Conservation (phyloP, 1,140 invertebrate genomes). For the Ceratina japonica region DNA sequence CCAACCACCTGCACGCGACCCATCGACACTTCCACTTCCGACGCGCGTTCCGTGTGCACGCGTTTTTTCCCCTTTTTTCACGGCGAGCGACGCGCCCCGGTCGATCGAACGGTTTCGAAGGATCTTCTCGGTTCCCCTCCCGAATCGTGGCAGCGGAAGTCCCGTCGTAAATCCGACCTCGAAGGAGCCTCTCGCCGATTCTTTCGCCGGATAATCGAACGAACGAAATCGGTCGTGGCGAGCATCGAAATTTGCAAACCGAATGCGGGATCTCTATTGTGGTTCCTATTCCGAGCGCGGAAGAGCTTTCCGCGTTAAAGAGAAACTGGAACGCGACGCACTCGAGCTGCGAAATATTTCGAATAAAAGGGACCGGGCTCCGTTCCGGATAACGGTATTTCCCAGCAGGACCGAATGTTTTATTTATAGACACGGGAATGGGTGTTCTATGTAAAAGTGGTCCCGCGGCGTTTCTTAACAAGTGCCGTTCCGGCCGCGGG, state of each 20-base stretch:
- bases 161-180: background rate
- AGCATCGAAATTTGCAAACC: background rate
- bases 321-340: background rate
- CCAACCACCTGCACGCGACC: slow-evolving; percentile 27
- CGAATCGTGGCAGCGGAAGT: background rate
- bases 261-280: too few species aligned
- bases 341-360: background rate
- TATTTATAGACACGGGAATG: slow-evolving; percentile 30
- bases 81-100: too few species aligned
- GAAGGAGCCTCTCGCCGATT: background rate
- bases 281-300: background rate
- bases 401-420: slow-evolving; percentile 10
- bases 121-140: background rate
- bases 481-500: background rate
- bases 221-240: background rate
- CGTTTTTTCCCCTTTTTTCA: too few species aligned
- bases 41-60: background rate
- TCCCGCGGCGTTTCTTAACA: slow-evolving; percentile 24
- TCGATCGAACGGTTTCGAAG: background rate
- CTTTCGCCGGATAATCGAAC: background rate
- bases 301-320: background rate
- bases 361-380: background rate
- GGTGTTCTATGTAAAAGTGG: slow-evolving; percentile 10
- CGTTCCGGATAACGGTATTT: background rate
- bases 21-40: background rate